Percentiles rank a stretch among this genome's conserved stretches.
Evolutionary conservation across 2,113 vertebrate species (phyloP).

Genomic region (Opisthocomus hoazin): DNA sequence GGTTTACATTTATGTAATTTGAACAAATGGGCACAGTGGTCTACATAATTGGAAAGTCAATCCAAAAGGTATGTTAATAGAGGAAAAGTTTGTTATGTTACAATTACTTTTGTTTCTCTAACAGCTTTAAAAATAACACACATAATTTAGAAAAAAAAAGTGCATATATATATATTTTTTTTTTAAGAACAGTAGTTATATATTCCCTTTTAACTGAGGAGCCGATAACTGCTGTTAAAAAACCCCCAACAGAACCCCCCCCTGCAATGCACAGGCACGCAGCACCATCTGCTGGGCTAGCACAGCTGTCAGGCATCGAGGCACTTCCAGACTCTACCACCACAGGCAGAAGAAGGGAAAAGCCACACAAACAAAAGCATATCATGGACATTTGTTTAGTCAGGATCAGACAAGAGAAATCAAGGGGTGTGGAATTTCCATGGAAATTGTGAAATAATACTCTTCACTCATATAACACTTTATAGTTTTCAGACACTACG

Average conservation of each 20-base stretch:
- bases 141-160: neutral
- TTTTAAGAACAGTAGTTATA: neutral
- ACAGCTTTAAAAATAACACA: conserved; percentile 9
- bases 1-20: neutral
- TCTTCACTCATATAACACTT: neutral
- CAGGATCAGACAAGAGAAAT: neutral
- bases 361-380: neutral
- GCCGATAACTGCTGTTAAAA: neutral
- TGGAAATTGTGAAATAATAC: neutral
- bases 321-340: neutral
- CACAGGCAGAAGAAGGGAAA: neutral
- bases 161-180: neutral
- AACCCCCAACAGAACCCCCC: neutral
- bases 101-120: conserved; percentile 25
- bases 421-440: neutral
- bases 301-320: neutral
- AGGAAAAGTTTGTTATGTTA: neutral
- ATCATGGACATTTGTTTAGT: neutral
- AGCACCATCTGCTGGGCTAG: conserved; percentile 78
- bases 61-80: neutral
- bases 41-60: conserved; percentile 1
- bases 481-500: neutral
- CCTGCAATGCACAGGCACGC: conserved; percentile 60
- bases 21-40: neutral
- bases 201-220: conserved; percentile 10